Percentiles rank a stretch among this genome's conserved stretches.
Conservation (phyloP, 1,140 invertebrate species). For the Archegozetes longisetosus region DNA sequence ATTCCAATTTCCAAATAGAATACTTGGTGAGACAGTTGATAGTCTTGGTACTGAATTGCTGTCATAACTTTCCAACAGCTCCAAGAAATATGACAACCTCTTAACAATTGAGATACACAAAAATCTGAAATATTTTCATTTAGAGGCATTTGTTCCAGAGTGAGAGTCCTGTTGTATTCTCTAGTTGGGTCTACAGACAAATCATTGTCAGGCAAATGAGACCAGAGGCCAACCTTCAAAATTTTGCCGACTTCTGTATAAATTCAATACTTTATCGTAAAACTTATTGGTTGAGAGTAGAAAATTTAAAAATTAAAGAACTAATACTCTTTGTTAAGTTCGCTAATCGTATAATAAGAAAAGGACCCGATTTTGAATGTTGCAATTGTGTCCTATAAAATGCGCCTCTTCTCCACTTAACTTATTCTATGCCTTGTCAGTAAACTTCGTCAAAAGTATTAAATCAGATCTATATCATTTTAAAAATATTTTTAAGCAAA, state of each 20-base stretch:
- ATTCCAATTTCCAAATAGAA: constrained; percentile 7
- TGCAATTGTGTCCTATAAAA: no score
- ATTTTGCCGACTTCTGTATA: constrained; percentile 4
- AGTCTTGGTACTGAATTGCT: background rate
- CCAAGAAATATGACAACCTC: background rate
- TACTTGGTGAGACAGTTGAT: constrained; percentile 11
- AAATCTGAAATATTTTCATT: constrained; percentile 10
- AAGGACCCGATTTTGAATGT: no score
- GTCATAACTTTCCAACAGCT: constrained; percentile 9
- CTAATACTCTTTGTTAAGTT: no score
- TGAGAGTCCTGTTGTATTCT: background rate
- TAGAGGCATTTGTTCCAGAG: background rate
- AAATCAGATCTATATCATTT: no score
- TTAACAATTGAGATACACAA: constrained; percentile 7
- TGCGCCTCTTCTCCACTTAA: no score
- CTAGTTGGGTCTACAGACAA: background rate
- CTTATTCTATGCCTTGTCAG: no score
- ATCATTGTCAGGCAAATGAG: background rate
- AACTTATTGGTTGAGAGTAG: no score
- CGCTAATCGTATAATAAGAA: no score
- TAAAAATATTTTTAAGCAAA: no score
- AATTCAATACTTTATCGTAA: background rate
- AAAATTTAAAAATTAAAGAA: no score
- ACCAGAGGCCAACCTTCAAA: constrained; percentile 1
- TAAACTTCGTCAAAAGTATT: no score